Evolutionary conservation across 1,140 invertebrate species (phyloP).

Genomic region (Pararge aegeria): DNA sequence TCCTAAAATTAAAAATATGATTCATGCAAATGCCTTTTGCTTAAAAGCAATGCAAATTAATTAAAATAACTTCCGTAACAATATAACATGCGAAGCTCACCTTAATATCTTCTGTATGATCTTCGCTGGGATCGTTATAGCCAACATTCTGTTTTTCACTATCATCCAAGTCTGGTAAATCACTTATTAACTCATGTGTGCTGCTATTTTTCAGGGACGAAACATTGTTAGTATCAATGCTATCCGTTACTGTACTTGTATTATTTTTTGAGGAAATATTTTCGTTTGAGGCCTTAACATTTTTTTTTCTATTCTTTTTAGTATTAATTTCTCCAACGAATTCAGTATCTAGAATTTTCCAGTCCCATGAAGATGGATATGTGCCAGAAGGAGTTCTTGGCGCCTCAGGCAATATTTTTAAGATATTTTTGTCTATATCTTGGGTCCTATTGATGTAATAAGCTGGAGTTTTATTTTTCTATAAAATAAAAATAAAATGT

Average conservation of each 20-base stretch:
- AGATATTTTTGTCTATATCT: constrained; percentile 85
- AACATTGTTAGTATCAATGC: constrained; percentile 45
- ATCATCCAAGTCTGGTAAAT: constrained; percentile 69
- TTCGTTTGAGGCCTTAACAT: constrained; percentile 67
- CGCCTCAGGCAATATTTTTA: constrained; percentile 88
- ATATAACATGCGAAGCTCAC: constrained; percentile 58
- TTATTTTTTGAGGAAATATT: constrained; percentile 72
- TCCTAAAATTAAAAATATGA: constrained; percentile 71
- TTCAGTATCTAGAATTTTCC: constrained; percentile 82
- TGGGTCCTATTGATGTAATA: constrained; percentile 88
- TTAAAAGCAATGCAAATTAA: constrained; percentile 72
- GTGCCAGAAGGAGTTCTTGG: constrained; percentile 85
- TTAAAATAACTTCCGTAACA: constrained; percentile 41
- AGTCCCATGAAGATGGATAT: constrained; percentile 86
- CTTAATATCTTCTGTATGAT: constrained; percentile 37
- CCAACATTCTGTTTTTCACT: constrained; percentile 42
- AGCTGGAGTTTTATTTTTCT: constrained; percentile 90
- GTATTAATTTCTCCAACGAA: constrained; percentile 59
- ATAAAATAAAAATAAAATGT: constrained; percentile 47
- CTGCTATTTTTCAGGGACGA: constrained; percentile 65
- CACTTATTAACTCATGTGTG: constrained; percentile 66
- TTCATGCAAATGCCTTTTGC: constrained; percentile 68
- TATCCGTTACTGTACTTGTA: constrained; percentile 61
- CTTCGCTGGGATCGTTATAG: constrained; percentile 32
- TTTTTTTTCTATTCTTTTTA: constrained; percentile 66